These are phyloP conservation scores for Hoplostethus atlanticus DNA, from an alignment of 2,797 vertebrate genomes.

Conservation along the genomic window DNA sequence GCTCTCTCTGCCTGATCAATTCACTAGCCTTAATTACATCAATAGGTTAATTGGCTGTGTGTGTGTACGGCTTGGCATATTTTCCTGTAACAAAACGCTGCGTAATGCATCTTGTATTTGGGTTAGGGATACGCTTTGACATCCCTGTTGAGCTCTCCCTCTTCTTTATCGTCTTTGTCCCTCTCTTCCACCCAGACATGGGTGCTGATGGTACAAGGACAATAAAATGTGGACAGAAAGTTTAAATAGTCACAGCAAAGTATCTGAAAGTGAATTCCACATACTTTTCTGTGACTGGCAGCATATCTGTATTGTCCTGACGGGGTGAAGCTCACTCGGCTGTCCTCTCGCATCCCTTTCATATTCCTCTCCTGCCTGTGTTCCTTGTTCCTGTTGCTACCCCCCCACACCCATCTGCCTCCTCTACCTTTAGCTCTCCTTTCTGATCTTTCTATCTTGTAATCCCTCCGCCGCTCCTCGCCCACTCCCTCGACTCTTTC, in stretches of 20 bases:
- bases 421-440: slow-evolving; percentile 20
- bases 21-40: slow-evolving; percentile 81
- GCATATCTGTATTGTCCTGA: slow-evolving; percentile 1
- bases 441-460: slow-evolving; percentile 52
- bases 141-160: slow-evolving; percentile 22
- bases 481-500: slow-evolving; percentile 33
- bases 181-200: slow-evolving; percentile 23
- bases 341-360: slow-evolving; percentile 37
- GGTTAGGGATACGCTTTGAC: slow-evolving; percentile 54
- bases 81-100: slow-evolving; percentile 59
- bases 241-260: slow-evolving; percentile 2
- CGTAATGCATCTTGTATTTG: slow-evolving; percentile 61
- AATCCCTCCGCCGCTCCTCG: slow-evolving; percentile 43
- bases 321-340: slow-evolving; percentile 24
- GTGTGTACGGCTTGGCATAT: slow-evolving; percentile 65
- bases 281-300: too few relatives aligned
- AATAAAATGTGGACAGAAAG: too few relatives aligned
- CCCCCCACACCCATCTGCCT: slow-evolving; percentile 46
- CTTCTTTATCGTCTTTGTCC: background rate
- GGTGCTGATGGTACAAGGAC: too few relatives aligned
- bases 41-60: slow-evolving; percentile 81
- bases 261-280: too few relatives aligned
- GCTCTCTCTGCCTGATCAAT: slow-evolving; percentile 70
- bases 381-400: slow-evolving; percentile 15
- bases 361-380: slow-evolving; percentile 42